Evolutionary conservation across 2,113 vertebrate genomes (phyloP).

Genomic region (Vulpes lagopus): DNA sequence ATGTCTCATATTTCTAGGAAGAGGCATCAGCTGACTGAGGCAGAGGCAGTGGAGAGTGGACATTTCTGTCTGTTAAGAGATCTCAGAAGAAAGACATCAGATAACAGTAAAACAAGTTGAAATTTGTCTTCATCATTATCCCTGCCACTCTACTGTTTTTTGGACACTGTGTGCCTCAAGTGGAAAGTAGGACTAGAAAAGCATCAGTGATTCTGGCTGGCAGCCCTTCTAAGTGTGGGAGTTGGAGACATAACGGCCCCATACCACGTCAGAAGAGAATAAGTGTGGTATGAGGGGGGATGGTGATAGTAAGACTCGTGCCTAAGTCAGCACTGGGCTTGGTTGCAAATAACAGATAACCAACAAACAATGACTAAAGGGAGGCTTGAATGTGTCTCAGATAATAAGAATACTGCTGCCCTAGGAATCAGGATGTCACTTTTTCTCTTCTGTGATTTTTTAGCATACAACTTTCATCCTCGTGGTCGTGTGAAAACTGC

Average conservation of each 20-base stretch:
- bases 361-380: neutral
- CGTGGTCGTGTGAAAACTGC: neutral
- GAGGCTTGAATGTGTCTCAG: neutral
- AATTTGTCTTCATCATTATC: neutral
- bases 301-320: neutral
- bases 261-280: neutral
- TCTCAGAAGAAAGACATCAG: constrained; percentile 10
- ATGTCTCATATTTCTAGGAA: neutral
- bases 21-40: neutral
- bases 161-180: neutral
- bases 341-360: neutral
- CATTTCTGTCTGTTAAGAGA: neutral
- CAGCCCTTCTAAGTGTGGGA: neutral
- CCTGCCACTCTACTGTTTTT: neutral
- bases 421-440: neutral
- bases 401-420: neutral
- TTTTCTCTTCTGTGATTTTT: neutral
- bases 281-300: neutral
- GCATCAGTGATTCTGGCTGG: neutral
- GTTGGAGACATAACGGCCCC: no score
- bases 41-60: neutral
- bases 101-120: neutral
- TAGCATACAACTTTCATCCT: neutral
- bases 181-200: neutral
- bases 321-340: neutral